Base-by-base conservation (phyloP, 2,113 vertebrate genomes). In the Solea solea region DNA sequence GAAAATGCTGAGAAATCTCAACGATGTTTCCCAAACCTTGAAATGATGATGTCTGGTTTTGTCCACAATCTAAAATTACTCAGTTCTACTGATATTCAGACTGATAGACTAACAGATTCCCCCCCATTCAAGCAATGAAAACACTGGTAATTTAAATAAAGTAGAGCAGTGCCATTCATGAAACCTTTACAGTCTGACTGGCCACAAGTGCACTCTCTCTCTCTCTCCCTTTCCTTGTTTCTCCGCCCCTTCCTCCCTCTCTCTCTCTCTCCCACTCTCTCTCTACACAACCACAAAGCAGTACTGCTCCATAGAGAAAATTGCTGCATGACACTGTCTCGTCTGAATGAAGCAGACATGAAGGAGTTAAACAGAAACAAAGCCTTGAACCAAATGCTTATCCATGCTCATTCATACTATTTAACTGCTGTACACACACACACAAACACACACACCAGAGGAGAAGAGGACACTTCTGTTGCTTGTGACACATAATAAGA, bases 401-500 rank as follows among this genome's bases (percentile, higher is more conserved):
- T 84, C 73, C 60, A 41, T 40, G 65, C 81, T 83, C 86, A 90
- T 91, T 92, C 89, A 90, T 87, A 85, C 81, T 78, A 85, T 82
- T 77, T 73, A 76, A 61, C 69, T 74, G 69, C 57, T 50, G 63
- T 55, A 67, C 42, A 64, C 62, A 62, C 16, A 3, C 63, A 21
- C 28, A 67, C 42, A 64, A 59, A 62, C 16, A 3, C 63, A 21
- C 28, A 7, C 10, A 65, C 44, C 51, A 76, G 39, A 34, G 67
- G 48, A 64, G 86, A 82, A 82, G 57, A 9, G n/a, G 25, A 64
- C 42, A 40, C 67, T 40, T 12, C 57, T 59, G 53, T 16, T 59
- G 42, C 16, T 39, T 9, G n/a, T 52, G 53, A 41, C 48, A 40
- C 63, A 55, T 60, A 76, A 58, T 40, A 48, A 66, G 46, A 80